Evolutionary conservation across 2,888 invertebrate species (phyloP).

Genomic region (Cantharis flavilabris): DNA sequence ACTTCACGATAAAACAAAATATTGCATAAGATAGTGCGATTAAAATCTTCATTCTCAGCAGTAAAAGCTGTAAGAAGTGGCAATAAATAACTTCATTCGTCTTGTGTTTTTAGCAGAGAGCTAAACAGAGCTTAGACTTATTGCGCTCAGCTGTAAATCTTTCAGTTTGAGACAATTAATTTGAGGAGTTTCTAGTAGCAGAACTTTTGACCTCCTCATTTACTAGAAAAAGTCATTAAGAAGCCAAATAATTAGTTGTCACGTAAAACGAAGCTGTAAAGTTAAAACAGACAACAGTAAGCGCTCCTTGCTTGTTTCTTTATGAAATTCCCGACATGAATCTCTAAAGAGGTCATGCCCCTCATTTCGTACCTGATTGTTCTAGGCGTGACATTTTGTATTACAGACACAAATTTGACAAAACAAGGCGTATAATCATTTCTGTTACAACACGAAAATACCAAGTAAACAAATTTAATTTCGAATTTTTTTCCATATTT

Average conservation of each 20-base stretch:
- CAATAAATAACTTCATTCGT: slow-evolving; percentile 26
- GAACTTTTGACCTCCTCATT: slow-evolving; percentile 1
- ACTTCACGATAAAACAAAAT: background rate
- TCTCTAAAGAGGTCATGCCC: slow-evolving; percentile 16
- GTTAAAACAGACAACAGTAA: slow-evolving; percentile 3
- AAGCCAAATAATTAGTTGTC: slow-evolving; percentile 17
- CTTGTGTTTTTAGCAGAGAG: slow-evolving; percentile 25
- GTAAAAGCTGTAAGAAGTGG: slow-evolving; percentile 22
- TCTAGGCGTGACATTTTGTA: slow-evolving; percentile 17
- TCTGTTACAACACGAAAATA: slow-evolving; percentile 24
- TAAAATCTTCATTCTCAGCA: slow-evolving; percentile 33
- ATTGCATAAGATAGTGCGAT: slow-evolving; percentile 28
- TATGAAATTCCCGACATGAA: slow-evolving; percentile 26
- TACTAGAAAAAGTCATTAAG: slow-evolving; percentile 11
- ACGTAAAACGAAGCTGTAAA: slow-evolving; percentile 20
- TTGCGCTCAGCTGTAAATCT: slow-evolving; percentile 34
- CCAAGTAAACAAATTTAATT: slow-evolving; percentile 16
- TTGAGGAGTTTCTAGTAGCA: background rate
- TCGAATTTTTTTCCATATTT: slow-evolving; percentile 12
- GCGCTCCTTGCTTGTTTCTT: slow-evolving; percentile 9
- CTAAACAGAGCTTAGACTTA: slow-evolving; percentile 34
- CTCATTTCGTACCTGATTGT: slow-evolving; percentile 7
- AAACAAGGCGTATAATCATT: slow-evolving; percentile 18
- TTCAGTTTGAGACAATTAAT: slow-evolving; percentile 27
- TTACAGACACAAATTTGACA: slow-evolving; percentile 16